phyloP scores from a whole-genome alignment of 1,140 invertebrate genomes.

The Pomacea maculata region DNA sequence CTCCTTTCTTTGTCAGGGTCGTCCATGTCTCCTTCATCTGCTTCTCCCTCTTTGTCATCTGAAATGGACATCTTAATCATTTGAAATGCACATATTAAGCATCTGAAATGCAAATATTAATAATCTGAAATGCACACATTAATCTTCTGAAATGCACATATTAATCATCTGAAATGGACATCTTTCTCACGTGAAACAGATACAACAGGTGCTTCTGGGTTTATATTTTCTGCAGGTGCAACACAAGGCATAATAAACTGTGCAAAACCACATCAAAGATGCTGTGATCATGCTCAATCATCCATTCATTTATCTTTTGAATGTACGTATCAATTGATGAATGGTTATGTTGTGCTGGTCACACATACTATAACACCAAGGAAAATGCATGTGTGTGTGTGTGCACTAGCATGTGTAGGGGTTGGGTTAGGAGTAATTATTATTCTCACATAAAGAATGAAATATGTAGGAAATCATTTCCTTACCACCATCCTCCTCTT shows the following conservation, averaged over 20 bases:
- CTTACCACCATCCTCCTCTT: slow-evolving; percentile 24
- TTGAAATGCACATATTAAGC: not conserved
- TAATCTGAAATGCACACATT: slow-evolving; percentile 3
- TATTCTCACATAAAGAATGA: not conserved
- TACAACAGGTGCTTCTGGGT: not conserved
- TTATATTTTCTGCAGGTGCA: not conserved
- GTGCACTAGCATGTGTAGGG: not conserved
- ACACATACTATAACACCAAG: not conserved
- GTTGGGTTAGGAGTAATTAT: not conserved
- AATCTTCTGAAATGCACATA: not conserved
- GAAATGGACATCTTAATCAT: not conserved
- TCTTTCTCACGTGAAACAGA: not conserved
- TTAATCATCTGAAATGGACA: not conserved
- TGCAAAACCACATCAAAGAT: not conserved
- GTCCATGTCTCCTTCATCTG: slow-evolving; percentile 26
- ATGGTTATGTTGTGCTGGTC: not conserved
- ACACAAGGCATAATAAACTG: not conserved
- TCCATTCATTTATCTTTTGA: not conserved
- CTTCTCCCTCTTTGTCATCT: slow-evolving; percentile 17
- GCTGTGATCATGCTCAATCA: not conserved
- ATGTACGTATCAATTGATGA: not conserved
- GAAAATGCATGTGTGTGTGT: not conserved
- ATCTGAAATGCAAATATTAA: not conserved
- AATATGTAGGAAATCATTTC: not conserved
- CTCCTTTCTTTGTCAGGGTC: slow-evolving; percentile 22